Evolutionary conservation across 2,888 invertebrate species (phyloP).

Genomic region (Stenodema calcarata): DNA sequence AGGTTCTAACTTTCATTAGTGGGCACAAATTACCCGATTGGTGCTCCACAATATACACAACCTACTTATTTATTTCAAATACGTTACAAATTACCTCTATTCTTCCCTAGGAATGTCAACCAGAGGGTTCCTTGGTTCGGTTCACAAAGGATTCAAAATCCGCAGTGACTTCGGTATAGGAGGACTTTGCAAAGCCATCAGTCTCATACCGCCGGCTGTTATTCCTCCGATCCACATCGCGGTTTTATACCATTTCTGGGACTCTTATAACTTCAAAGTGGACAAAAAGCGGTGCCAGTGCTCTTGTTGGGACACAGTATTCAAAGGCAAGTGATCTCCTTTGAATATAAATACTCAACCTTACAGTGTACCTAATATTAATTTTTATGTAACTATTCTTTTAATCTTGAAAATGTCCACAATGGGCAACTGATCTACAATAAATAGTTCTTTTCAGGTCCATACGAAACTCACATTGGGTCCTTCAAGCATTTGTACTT

Average conservation of each 20-base stretch:
- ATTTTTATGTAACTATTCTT: background rate
- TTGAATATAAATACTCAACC: too few species aligned
- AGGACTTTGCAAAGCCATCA: background rate
- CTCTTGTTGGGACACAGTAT: conserved; percentile 79
- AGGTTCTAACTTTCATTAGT: too few species aligned
- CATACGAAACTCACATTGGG: conserved; percentile 73
- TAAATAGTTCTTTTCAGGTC: conserved; percentile 62
- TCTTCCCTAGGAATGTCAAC: background rate
- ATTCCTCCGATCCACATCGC: conserved; percentile 71
- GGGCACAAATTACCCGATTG: too few species aligned
- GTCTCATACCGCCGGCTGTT: conserved; percentile 62
- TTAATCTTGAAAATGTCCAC: background rate
- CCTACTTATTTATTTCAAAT: too few species aligned
- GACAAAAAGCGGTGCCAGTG: conserved; percentile 72
- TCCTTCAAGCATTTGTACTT: conserved; percentile 76
- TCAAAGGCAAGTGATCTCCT: conserved; percentile 70
- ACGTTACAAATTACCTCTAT: background rate
- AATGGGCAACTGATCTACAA: too few species aligned
- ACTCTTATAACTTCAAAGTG: conserved; percentile 70
- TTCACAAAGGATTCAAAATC: background rate
- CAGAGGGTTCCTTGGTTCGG: background rate
- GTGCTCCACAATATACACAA: too few species aligned
- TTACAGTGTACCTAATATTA: background rate
- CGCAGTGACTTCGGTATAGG: background rate
- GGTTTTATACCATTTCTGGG: conserved; percentile 72